phyloP scores from a whole-genome alignment of 2,888 invertebrate species.

The Clostera curtula region DNA sequence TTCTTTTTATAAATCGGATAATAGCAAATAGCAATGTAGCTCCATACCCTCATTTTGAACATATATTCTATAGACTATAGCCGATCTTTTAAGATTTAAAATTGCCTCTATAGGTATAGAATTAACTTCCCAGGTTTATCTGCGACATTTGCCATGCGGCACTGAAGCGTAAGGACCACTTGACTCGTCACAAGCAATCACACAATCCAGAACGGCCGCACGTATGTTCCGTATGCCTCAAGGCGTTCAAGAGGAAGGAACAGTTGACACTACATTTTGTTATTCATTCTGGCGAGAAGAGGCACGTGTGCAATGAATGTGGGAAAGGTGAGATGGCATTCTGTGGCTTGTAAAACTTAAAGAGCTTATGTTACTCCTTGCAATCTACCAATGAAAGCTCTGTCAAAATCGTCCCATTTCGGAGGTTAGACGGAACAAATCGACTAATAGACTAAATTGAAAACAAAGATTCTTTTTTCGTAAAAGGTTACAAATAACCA shows the following conservation, averaged over 20 bases:
- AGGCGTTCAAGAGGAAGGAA: constrained; percentile 92
- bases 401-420: too few species aligned
- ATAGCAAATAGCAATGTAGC: too few species aligned
- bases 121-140: constrained; percentile 74
- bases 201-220: constrained; percentile 93
- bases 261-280: constrained; percentile 92
- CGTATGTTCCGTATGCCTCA: constrained; percentile 90
- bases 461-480: too few species aligned
- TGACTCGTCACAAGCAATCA: constrained; percentile 90
- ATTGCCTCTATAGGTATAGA: background rate
- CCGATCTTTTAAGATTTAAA: background rate
- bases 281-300: constrained; percentile 92
- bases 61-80: too few species aligned
- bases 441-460: too few species aligned
- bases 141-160: constrained; percentile 94
- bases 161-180: constrained; percentile 88
- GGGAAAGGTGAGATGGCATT: constrained; percentile 83
- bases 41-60: background rate
- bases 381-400: too few species aligned
- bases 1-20: too few species aligned
- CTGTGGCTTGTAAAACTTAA: too few species aligned
- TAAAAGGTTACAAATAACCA: too few species aligned
- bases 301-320: constrained; percentile 90
- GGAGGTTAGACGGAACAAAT: too few species aligned
- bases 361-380: too few species aligned